Evolutionary conservation across 2,113 vertebrate species (phyloP).

Genomic region (Cebus imitator): DNA sequence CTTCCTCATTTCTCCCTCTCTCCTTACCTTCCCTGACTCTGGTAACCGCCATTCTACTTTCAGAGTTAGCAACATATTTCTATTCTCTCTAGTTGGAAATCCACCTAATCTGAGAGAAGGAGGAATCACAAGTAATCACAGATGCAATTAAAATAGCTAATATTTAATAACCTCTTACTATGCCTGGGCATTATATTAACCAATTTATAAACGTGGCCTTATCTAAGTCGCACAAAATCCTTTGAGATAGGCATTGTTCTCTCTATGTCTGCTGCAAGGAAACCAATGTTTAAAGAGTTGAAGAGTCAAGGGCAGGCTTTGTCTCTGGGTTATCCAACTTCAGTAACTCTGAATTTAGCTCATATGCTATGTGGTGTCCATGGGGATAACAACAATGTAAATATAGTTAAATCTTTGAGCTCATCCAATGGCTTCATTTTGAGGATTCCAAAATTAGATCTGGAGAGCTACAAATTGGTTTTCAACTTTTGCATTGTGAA

Average conservation of each 20-base stretch:
- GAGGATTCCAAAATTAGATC: not conserved
- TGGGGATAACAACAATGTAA: not conserved
- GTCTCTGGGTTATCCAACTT: not conserved
- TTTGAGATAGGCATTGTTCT: not conserved
- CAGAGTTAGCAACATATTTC: not conserved
- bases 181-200: not conserved
- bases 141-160: not conserved
- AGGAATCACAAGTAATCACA: not conserved
- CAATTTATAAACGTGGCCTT: not conserved
- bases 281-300: not conserved
- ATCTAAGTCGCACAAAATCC: not conserved
- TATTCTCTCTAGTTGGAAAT: not conserved
- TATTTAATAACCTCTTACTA: not conserved
- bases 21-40: not conserved
- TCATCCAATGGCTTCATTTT: not conserved
- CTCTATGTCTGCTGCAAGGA: not conserved
- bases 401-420: not conserved
- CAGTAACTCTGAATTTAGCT: not conserved
- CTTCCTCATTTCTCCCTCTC: not conserved
- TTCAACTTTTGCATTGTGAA: not conserved
- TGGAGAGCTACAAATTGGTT: not conserved
- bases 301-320: not conserved
- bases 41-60: not conserved
- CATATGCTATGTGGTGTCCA: fast-evolving
- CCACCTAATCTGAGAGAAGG: not conserved